Percentiles rank a stretch among this genome's conserved stretches.
Evolutionary conservation across 2,113 vertebrate species (phyloP).

Genomic region (Otus sunia): DNA sequence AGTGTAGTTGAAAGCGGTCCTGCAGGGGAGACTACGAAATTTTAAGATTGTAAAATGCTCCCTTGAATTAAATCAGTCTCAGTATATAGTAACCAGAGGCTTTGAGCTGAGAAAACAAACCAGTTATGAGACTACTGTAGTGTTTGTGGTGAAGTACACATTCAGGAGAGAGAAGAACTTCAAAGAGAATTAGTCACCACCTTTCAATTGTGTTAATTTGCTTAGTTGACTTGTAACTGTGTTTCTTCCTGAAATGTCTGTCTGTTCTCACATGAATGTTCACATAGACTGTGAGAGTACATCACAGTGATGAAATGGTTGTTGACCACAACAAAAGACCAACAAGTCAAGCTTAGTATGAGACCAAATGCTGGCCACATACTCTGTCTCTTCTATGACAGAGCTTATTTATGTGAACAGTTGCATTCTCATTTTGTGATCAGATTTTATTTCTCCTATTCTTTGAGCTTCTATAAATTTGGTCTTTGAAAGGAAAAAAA

Average conservation of each 20-base stretch:
- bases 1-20: not conserved
- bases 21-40: not conserved
- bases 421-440: not conserved
- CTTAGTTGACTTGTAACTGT: not conserved
- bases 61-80: not conserved
- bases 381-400: not conserved
- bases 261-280: not conserved
- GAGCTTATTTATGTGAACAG: not conserved
- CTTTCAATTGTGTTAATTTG: not conserved
- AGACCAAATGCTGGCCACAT: not conserved
- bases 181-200: not conserved
- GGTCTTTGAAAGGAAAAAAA: not conserved
- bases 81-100: not conserved
- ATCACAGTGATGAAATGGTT: not conserved
- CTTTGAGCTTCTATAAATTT: not conserved
- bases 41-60: not conserved
- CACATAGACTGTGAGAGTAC: not conserved
- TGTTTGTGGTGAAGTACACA: not conserved
- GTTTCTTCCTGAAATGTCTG: not conserved
- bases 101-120: not conserved
- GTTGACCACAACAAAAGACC: not conserved
- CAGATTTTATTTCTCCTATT: not conserved
- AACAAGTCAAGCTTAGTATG: not conserved
- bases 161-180: not conserved
- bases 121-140: not conserved